phyloP scores from a whole-genome alignment of 2,113 vertebrate species.

The Hippolais icterina region DNA sequence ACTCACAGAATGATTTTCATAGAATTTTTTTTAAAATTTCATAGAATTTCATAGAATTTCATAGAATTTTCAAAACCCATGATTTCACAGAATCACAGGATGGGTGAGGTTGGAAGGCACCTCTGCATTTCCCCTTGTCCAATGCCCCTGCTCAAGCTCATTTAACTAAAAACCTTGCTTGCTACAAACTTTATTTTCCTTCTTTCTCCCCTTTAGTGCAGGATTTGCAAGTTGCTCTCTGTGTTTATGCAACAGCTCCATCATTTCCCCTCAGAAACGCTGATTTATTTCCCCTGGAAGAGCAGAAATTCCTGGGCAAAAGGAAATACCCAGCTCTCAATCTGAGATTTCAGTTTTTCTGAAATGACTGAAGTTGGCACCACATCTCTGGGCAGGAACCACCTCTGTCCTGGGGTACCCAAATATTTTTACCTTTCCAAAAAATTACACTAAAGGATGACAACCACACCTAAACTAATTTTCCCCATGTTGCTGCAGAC shows the following conservation, averaged over 20 bases:
- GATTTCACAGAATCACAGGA: neutral
- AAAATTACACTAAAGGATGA: neutral
- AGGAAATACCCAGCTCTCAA: neutral
- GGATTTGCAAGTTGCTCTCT: neutral
- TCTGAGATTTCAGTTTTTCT: neutral
- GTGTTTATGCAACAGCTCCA: neutral
- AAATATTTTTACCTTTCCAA: neutral
- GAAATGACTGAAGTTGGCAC: neutral
- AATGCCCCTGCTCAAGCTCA: neutral
- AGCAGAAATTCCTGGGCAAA: neutral
- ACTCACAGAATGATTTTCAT: neutral
- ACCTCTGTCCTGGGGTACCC: neutral
- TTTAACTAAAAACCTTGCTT: neutral
- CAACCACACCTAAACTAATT: neutral
- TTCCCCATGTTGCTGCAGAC: neutral
- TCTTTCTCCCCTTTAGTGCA: neutral
- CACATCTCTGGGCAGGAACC: neutral
- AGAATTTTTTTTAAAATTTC: too few species aligned
- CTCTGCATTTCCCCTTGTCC: neutral
- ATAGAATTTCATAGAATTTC: neutral
- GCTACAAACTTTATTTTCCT: neutral
- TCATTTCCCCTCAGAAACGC: neutral
- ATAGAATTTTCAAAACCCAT: neutral
- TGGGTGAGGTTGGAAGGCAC: neutral
- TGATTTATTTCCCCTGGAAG: neutral